These are phyloP conservation scores for Homarus americanus DNA, from an alignment of 1,140 invertebrate genomes.

Conservation along the genomic window DNA sequence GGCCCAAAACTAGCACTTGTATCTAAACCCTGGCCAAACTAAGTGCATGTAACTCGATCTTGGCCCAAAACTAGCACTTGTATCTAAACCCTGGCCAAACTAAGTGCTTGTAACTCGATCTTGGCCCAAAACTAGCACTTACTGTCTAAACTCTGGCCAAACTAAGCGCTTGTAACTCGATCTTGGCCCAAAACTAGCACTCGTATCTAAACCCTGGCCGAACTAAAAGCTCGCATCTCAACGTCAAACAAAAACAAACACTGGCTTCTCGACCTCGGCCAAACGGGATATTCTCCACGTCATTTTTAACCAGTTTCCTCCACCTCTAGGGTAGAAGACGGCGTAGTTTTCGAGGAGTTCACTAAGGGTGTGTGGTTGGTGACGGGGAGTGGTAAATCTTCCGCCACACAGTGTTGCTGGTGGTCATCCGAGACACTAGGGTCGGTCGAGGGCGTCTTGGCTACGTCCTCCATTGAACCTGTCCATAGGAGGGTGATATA, in stretches of 20 bases:
- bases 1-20: no score
- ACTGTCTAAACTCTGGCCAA: background rate
- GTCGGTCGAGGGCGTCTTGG: slow-evolving; percentile 51
- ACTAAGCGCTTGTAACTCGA: no score
- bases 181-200: no score
- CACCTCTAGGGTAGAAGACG: slow-evolving; percentile 17
- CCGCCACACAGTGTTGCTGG: slow-evolving; percentile 13
- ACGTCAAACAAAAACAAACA: slow-evolving; percentile 12
- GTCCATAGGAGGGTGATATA: slow-evolving; percentile 43
- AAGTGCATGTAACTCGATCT: slow-evolving; percentile 6
- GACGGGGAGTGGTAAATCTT: background rate
- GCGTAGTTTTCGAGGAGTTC: background rate
- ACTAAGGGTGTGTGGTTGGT: background rate
- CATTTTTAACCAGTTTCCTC: slow-evolving; percentile 15
- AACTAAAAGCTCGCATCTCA: no score
- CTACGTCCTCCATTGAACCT: slow-evolving; percentile 61
- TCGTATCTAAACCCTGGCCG: no score
- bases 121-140: no score
- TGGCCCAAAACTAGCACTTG: slow-evolving; percentile 11
- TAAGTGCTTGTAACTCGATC: no score
- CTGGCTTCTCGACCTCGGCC: no score
- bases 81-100: no score
- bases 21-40: no score
- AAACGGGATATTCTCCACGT: no score
- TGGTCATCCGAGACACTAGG: slow-evolving; percentile 49